Evolutionary conservation across 1,140 invertebrate genomes (phyloP).

Genomic region (Rhizoglyphus robini): DNA sequence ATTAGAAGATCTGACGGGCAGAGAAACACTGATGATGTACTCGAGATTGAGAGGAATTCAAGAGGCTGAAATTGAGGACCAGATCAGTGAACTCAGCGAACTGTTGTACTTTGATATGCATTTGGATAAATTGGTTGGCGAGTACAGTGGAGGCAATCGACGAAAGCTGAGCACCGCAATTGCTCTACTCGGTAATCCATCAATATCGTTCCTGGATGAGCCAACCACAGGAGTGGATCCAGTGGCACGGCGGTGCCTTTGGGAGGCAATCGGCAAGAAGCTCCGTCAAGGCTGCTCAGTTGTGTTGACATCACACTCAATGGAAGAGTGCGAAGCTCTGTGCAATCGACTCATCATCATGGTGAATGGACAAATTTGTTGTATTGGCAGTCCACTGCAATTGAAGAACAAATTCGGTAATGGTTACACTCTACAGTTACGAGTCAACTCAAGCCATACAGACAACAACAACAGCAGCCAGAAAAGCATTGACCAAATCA

Average conservation of each 20-base stretch:
- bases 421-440: constrained; percentile 43
- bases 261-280: constrained; percentile 34
- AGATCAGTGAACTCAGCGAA: constrained; percentile 31
- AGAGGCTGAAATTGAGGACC: constrained; percentile 58
- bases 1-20: constrained; percentile 35
- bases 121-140: constrained; percentile 30
- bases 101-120: constrained; percentile 33
- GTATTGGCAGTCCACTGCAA: constrained; percentile 39
- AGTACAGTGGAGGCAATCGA: constrained; percentile 69
- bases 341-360: constrained; percentile 40
- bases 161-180: constrained; percentile 76
- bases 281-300: constrained; percentile 26
- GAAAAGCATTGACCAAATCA: constrained; percentile 22
- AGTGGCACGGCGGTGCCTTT: constrained; percentile 40
- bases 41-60: constrained; percentile 36
- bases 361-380: constrained; percentile 40
- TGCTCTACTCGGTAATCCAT: constrained; percentile 50
- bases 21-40: constrained; percentile 37
- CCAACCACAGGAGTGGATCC: constrained; percentile 46
- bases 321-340: constrained; percentile 44
- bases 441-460: not conserved
- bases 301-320: constrained; percentile 30
- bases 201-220: constrained; percentile 45
- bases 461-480: not conserved
- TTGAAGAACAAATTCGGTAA: constrained; percentile 53